phyloP scores from a whole-genome alignment of 2,113 vertebrate species.

The Perognathus longimembris region DNA sequence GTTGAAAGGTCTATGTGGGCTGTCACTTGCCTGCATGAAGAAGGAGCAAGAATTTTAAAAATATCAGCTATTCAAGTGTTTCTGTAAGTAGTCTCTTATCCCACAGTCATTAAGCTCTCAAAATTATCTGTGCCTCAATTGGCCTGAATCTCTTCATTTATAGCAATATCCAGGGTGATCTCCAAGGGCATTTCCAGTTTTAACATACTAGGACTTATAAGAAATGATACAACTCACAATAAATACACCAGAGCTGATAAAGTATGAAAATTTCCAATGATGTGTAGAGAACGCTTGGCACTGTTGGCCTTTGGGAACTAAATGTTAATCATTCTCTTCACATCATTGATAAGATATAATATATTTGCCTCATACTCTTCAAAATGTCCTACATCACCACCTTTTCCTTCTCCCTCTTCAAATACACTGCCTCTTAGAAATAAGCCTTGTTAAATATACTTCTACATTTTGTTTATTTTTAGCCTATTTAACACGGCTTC shows the following conservation, averaged over 20 bases:
- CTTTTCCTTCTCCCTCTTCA: not conserved
- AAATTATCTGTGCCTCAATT: constrained; percentile 6
- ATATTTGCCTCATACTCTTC: not conserved
- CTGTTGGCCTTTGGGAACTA: constrained; percentile 31
- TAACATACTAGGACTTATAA: constrained; percentile 25
- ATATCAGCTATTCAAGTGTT: not conserved
- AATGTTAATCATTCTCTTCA: not conserved
- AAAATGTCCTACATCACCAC: not conserved
- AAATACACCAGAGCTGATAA: not conserved
- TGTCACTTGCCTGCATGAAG: constrained; percentile 4
- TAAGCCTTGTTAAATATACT: constrained; percentile 6
- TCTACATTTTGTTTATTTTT: constrained; percentile 74
- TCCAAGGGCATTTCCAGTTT: not conserved
- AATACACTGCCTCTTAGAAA: not conserved
- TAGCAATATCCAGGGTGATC: not conserved
- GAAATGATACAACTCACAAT: not conserved
- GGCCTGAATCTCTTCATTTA: not conserved
- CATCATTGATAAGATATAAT: not conserved
- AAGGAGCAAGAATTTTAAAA: not conserved
- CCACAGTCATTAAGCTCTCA: not conserved
- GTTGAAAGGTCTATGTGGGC: not conserved
- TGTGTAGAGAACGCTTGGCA: not conserved
- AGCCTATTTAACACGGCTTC: constrained; percentile 54
- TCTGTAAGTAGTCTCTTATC: constrained; percentile 30
- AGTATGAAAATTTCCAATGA: not conserved